These are phyloP conservation scores for Caenorhabditis tropicalis DNA, from an alignment of 1,140 invertebrate genomes.

Conservation along the genomic window DNA sequence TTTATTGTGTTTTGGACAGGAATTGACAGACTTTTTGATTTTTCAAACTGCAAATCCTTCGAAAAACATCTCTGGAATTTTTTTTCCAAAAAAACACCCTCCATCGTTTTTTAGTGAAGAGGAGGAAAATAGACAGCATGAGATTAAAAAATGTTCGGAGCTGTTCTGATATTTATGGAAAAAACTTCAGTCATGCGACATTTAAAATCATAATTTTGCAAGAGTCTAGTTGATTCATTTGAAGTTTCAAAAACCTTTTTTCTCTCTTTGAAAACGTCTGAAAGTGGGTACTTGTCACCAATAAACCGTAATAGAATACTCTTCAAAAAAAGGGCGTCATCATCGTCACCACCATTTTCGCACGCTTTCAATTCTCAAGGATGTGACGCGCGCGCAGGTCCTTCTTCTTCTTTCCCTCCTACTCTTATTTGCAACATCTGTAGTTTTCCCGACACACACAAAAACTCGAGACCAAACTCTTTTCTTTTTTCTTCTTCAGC, in stretches of 20 bases:
- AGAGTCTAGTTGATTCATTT: neutral
- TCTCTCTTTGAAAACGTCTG: neutral
- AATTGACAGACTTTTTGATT: no score
- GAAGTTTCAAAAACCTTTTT: neutral
- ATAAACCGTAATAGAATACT: slow-evolving; percentile 35
- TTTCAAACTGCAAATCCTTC: no score
- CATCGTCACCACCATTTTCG: slow-evolving; percentile 1
- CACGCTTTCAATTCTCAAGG: slow-evolving; percentile 26
- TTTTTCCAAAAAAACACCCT: no score
- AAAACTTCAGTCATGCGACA: no score
- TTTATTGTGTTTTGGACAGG: neutral
- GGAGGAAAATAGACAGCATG: no score
- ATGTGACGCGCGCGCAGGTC: neutral
- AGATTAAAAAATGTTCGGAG: no score
- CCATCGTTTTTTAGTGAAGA: no score
- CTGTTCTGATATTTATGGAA: no score
- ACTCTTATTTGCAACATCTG: slow-evolving; percentile 18
- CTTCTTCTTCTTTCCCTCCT: neutral
- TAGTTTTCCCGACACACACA: neutral
- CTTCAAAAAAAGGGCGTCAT: neutral
- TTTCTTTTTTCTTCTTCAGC: neutral
- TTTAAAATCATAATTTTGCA: neutral
- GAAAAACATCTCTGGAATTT: no score
- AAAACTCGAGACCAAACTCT: neutral
- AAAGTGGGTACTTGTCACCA: slow-evolving; percentile 24